Evolutionary conservation across 1,140 invertebrate genomes (phyloP).

Genomic region (Acromyrmex charruanus): DNA sequence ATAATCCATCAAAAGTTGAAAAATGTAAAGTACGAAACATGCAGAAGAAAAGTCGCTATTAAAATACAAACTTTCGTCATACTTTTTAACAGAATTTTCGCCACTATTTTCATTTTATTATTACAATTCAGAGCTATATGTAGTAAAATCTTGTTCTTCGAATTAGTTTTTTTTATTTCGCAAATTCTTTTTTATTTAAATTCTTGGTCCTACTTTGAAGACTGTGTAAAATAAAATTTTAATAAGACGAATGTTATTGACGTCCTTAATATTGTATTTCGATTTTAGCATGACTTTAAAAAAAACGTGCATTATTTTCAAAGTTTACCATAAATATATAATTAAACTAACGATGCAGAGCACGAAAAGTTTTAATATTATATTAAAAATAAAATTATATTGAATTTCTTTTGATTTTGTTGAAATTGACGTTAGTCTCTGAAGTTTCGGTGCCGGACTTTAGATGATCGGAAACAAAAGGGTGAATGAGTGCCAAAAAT

Average conservation of each 20-base stretch:
- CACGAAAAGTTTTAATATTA: not conserved
- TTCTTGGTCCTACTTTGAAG: not conserved
- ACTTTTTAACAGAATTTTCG: not conserved
- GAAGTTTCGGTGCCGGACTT: not conserved
- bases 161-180: not conserved
- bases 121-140: not conserved
- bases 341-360: not conserved
- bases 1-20: conserved; percentile 27
- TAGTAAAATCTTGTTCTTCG: not conserved
- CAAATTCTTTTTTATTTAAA: conserved; percentile 1
- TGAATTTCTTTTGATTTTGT: not conserved
- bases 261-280: not conserved
- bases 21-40: not conserved
- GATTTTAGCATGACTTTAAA: not conserved
- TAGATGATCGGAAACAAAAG: not conserved
- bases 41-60: not conserved
- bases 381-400: not conserved
- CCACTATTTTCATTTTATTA: not conserved
- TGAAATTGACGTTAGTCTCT: not conserved
- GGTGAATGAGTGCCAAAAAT: not conserved
- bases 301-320: not conserved
- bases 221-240: not conserved
- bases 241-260: not conserved
- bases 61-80: not conserved
- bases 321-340: not conserved